Conservation (phyloP, 2,797 vertebrate genomes). For the Emydoidea blandingii region DNA sequence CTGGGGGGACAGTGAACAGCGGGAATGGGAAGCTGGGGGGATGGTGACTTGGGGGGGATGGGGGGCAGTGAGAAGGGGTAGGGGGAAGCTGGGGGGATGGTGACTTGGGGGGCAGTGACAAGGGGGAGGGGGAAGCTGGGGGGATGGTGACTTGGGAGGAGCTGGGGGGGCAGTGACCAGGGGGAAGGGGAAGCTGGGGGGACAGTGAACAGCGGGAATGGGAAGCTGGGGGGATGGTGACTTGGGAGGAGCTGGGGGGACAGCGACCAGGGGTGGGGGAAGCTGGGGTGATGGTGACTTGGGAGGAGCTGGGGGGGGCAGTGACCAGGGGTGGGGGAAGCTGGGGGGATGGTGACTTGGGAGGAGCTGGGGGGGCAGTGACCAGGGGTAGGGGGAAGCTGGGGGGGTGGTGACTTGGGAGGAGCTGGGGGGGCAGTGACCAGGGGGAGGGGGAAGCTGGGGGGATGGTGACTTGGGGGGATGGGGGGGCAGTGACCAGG, state of each 20-base stretch:
- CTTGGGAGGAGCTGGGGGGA: too few species aligned
- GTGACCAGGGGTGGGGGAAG: neutral
- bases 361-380: too few species aligned
- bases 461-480: too few species aligned
- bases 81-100: neutral
- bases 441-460: too few species aligned
- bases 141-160: neutral
- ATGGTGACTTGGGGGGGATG: neutral
- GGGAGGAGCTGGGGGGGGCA: neutral
- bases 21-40: neutral
- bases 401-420: neutral
- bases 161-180: too few species aligned
- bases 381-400: too few species aligned
- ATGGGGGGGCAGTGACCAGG: too few species aligned
- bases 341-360: neutral
- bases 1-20: neutral
- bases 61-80: neutral
- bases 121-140: neutral
- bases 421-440: too few species aligned
- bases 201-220: too few species aligned
- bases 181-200: neutral
- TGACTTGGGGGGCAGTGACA: too few species aligned
- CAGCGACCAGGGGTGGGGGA: neutral
- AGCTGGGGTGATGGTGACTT: too few species aligned
- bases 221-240: too few species aligned